Evolutionary conservation across 2,888 invertebrate species (phyloP).

Genomic region (Linnaemya tessellans): DNA sequence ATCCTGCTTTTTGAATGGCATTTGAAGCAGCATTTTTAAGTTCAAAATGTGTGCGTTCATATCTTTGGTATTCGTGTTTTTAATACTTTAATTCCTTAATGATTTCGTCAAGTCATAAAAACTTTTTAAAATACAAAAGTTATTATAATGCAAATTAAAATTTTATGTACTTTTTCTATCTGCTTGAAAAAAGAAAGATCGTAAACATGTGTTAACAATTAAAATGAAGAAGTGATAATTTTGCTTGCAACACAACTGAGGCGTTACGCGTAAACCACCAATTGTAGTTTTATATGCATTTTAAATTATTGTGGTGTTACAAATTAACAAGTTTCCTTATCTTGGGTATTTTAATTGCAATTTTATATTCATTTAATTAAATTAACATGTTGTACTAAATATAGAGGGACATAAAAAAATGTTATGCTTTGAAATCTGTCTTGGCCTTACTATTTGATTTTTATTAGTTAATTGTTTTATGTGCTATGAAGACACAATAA

Average conservation of each 20-base stretch:
- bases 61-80: constrained; percentile 18
- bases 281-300: not conserved
- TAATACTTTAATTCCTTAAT: constrained; percentile 1
- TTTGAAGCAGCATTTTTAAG: constrained; percentile 16
- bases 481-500: not conserved
- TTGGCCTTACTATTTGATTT: not conserved
- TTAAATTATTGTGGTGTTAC: not conserved
- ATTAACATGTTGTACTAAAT: not conserved
- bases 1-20: not conserved
- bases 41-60: constrained; percentile 4
- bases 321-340: not conserved
- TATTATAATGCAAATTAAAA: constrained; percentile 2
- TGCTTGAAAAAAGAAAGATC: not conserved
- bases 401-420: too few species aligned
- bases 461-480: not conserved
- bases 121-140: constrained; percentile 10
- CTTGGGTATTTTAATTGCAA: not conserved
- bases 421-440: too few species aligned
- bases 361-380: not conserved
- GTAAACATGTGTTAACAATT: constrained; percentile 16
- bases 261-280: not conserved
- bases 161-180: not conserved
- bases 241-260: not conserved
- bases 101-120: constrained; percentile 4
- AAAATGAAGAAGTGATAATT: not conserved